Evolutionary conservation across 2,113 vertebrate genomes (phyloP).

Genomic region (Sinosuthora webbiana): DNA sequence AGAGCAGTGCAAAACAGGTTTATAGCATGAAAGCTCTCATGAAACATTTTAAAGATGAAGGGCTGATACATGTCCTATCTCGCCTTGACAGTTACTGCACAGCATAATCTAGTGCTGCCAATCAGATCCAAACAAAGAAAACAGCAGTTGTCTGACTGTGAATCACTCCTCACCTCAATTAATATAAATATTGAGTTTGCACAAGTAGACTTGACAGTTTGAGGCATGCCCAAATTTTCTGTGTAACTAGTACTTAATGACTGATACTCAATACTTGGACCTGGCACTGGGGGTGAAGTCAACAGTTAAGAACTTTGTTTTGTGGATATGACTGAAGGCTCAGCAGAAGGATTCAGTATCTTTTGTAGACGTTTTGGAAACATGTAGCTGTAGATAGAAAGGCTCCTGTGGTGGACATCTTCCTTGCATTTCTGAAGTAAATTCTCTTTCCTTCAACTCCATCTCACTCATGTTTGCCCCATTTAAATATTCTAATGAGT

Average conservation of each 20-base stretch:
- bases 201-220: slow-evolving; percentile 47
- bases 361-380: background rate
- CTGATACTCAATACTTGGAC: slow-evolving; percentile 29
- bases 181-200: slow-evolving; percentile 44
- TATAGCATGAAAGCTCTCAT: background rate
- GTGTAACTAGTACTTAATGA: slow-evolving; percentile 5
- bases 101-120: slow-evolving; percentile 41
- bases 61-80: slow-evolving; percentile 13
- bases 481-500: background rate
- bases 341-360: background rate
- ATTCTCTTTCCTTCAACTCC: background rate
- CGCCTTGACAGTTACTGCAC: slow-evolving; percentile 17
- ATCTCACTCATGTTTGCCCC: background rate
- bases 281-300: background rate
- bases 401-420: accelerated
- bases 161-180: slow-evolving; percentile 63
- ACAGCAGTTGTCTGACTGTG: slow-evolving; percentile 24
- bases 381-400: background rate
- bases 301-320: slow-evolving; percentile 32
- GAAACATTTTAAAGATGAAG: background rate
- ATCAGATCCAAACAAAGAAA: slow-evolving; percentile 55
- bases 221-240: slow-evolving; percentile 57
- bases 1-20: background rate
- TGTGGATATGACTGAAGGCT: background rate
- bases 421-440: background rate